Conservation (phyloP, 2,797 vertebrate species). For the Neostethus bicornis region DNA sequence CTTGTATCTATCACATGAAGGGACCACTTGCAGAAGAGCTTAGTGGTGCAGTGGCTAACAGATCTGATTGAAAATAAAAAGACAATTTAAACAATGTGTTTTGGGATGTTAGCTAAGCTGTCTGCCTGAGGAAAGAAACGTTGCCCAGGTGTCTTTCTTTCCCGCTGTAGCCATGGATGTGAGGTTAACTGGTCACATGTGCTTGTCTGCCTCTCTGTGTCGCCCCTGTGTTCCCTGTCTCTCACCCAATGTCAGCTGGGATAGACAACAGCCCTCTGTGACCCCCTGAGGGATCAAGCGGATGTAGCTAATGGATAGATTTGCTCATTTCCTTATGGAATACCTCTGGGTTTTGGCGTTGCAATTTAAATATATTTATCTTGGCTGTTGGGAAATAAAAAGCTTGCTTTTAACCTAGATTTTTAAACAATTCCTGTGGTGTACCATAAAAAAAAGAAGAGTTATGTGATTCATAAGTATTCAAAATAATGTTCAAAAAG, state of each 20-base stretch:
- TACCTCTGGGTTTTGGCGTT: constrained; percentile 1
- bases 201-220: not conserved
- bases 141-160: not conserved
- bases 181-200: not conserved
- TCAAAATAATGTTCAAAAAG: not conserved
- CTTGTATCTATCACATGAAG: not conserved
- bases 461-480: not conserved
- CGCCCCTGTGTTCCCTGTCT: not conserved
- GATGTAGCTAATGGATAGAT: constrained; percentile 8
- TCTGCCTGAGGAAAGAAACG: not conserved
- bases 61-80: not conserved
- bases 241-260: not conserved
- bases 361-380: not conserved
- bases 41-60: not conserved
- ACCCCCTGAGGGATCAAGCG: constrained; percentile 1
- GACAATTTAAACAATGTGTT: not conserved
- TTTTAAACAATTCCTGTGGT: not conserved
- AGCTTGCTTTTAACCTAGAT: not conserved
- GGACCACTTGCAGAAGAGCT: not conserved
- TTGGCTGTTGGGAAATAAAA: not conserved
- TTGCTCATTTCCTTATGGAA: not conserved
- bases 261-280: not conserved
- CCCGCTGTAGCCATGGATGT: not conserved
- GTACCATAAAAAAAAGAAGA: not conserved
- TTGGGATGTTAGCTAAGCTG: not conserved